A percentile compares a stretch with the other conserved stretches of the same genome.
These are phyloP conservation scores for Gymnothorax javanicus DNA, from an alignment of 2,797 vertebrate genomes.

Conservation along the genomic window DNA sequence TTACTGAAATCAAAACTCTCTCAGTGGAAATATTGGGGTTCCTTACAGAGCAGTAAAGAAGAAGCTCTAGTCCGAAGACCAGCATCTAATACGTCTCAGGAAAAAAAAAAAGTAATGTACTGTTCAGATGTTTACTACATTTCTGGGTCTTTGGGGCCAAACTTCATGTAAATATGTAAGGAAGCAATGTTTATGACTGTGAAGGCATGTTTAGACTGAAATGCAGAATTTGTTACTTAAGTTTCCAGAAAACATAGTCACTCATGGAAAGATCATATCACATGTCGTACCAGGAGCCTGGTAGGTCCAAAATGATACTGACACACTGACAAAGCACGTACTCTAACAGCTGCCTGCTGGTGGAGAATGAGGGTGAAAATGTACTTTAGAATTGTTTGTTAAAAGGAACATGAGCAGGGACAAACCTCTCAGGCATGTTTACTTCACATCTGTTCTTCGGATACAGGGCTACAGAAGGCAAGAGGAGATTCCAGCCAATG, in stretches of 20 bases:
- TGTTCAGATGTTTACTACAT: conserved; percentile 6
- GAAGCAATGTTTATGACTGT: neutral
- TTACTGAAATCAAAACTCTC: conserved; percentile 38
- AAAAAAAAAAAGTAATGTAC: conserved; percentile 15
- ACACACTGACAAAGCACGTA: neutral
- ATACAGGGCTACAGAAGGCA: neutral
- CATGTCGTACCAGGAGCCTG: neutral
- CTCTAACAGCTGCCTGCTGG: neutral
- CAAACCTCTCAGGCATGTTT: neutral
- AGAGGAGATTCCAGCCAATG: neutral
- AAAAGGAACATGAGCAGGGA: neutral
- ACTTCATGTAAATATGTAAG: conserved; percentile 22
- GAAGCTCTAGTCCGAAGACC: neutral
- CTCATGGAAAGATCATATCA: conserved; percentile 26
- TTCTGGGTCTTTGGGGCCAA: neutral
- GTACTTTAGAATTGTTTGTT: neutral
- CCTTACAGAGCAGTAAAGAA: neutral
- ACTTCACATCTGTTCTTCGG: neutral
- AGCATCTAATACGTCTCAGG: neutral
- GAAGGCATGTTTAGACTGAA: neutral
- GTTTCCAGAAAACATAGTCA: conserved; percentile 17
- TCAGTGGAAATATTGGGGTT: conserved; percentile 47
- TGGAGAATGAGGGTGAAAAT: neutral
- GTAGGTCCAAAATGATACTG: neutral
- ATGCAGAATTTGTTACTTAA: neutral